A percentile compares a stretch with the other conserved stretches of the same genome.
Conservation (phyloP, 2,797 vertebrate species). For the Pangasius mekongensis region DNA sequence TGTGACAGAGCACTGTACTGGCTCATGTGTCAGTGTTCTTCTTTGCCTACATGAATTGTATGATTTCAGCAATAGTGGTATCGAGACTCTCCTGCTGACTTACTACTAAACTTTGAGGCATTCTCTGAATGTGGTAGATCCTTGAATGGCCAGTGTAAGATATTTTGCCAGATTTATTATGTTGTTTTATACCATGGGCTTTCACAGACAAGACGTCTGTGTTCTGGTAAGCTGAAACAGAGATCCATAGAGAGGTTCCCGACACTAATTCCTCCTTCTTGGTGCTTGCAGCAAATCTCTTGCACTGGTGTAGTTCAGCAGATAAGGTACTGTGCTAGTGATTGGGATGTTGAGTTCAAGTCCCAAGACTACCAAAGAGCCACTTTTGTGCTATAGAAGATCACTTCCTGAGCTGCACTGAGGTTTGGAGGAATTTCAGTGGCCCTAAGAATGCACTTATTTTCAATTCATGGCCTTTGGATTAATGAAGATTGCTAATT, state of each 20-base stretch:
- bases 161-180: constrained; percentile 63
- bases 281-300: neutral
- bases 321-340: neutral
- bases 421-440: neutral
- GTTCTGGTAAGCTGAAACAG: neutral
- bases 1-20: neutral
- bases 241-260: neutral
- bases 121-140: neutral
- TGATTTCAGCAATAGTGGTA: neutral
- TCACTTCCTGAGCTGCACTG: neutral
- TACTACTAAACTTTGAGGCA: constrained; percentile 62
- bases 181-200: constrained; percentile 6
- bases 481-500: constrained; percentile 11
- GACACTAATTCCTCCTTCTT: neutral
- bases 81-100: constrained; percentile 17
- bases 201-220: neutral
- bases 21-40: neutral
- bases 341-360: constrained; percentile 5
- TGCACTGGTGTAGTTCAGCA: neutral
- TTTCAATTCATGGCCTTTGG: neutral
- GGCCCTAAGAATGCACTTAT: neutral
- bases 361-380: neutral
- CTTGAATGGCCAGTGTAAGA: constrained; percentile 47
- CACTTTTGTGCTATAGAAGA: neutral
- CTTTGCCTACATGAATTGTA: constrained; percentile 3